Conservation (phyloP, 2,113 vertebrate genomes). For the Sarotherodon lohbergeri region DNA sequence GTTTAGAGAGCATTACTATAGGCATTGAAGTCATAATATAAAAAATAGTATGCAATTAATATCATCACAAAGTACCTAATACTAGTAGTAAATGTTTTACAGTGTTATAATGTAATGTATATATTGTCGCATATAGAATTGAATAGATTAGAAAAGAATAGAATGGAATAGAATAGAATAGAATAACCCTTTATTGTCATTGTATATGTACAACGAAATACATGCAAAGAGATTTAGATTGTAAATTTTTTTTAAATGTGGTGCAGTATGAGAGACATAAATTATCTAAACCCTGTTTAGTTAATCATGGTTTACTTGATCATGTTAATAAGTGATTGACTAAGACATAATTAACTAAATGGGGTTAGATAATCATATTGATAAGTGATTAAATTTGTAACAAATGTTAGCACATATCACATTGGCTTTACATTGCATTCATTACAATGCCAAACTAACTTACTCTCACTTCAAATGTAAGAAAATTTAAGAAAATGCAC, state of each 20-base stretch:
- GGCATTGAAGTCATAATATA: neutral
- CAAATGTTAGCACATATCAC: no score
- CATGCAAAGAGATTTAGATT: neutral
- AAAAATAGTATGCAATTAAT: neutral
- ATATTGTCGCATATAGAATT: neutral
- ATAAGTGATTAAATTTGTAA: no score
- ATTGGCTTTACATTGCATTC: no score
- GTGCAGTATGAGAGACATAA: neutral
- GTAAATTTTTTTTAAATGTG: neutral
- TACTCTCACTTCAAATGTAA: no score
- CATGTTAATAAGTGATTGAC: neutral
- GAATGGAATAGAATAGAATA: neutral
- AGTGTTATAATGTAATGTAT: neutral
- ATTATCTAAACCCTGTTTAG: neutral
- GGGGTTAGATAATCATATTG: neutral
- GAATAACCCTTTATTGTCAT: neutral
- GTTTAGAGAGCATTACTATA: neutral
- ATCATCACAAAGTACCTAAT: neutral
- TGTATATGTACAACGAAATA: neutral
- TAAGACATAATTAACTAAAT: neutral
- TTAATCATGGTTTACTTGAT: neutral
- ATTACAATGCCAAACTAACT: no score
- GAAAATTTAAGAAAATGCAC: no score
- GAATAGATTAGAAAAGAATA: neutral
- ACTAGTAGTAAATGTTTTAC: neutral